A percentile compares a stretch with the other conserved stretches of the same genome.
phyloP scores from a whole-genome alignment of 2,797 vertebrate genomes.

The Adrianichthys oophorus region DNA sequence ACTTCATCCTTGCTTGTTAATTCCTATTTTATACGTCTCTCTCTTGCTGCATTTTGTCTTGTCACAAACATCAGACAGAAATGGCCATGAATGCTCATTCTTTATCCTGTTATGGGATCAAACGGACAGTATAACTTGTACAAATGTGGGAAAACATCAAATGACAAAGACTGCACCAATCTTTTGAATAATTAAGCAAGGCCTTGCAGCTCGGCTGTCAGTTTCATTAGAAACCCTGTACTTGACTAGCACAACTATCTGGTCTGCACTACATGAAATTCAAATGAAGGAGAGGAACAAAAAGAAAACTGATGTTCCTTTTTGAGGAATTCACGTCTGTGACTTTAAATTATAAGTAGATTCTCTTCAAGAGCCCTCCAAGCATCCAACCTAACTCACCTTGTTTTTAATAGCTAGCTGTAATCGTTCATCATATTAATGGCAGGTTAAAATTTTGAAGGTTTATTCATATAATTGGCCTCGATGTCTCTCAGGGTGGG shows the following conservation, averaged over 20 bases:
- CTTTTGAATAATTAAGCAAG: conserved; percentile 67
- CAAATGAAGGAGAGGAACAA: conserved; percentile 42
- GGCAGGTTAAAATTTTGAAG: conserved; percentile 52
- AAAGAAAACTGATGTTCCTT: conserved; percentile 19
- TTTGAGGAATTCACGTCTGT: conserved; percentile 14
- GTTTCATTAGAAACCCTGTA: conserved; percentile 28
- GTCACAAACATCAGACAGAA: conserved; percentile 33
- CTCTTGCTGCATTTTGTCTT: conserved; percentile 18
- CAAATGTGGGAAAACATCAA: conserved; percentile 50
- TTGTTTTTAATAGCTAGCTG: conserved; percentile 43
- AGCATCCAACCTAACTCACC: conserved; percentile 31
- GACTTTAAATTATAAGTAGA: conserved; percentile 31
- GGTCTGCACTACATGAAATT: conserved; percentile 57
- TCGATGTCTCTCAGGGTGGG: conserved; percentile 37
- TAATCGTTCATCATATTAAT: conserved; percentile 46
- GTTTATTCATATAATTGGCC: conserved; percentile 63
- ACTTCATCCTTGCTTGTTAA: conserved; percentile 15
- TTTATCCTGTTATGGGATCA: conserved; percentile 61
- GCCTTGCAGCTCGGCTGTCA: conserved; percentile 47
- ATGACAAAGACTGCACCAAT: conserved; percentile 56
- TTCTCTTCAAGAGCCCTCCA: conserved; percentile 8
- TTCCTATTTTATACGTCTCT: conserved; percentile 17
- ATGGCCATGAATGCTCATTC: conserved; percentile 53
- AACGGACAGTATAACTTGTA: conserved; percentile 37
- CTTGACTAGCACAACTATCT: conserved; percentile 42